These are phyloP conservation scores for Chitala chitala DNA, from an alignment of 2,113 vertebrate species.

Conservation along the genomic window DNA sequence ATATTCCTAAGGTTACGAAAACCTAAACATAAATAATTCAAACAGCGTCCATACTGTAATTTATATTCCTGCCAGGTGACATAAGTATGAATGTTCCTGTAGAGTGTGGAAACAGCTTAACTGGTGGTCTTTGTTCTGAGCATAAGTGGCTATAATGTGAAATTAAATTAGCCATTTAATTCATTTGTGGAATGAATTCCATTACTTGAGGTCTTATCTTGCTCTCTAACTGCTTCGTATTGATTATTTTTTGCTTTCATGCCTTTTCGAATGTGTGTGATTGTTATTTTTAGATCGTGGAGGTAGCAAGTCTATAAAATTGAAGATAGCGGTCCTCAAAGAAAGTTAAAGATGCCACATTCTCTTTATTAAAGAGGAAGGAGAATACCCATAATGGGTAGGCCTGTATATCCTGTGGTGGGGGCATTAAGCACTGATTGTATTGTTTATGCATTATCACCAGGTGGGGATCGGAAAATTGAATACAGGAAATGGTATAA, in stretches of 20 bases:
- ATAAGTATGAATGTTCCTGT: background rate
- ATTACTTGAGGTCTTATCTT: constrained; percentile 1
- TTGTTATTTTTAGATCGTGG: background rate
- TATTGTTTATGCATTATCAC: constrained; percentile 33
- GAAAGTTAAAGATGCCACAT: background rate
- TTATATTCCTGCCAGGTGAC: background rate
- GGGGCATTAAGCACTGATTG: background rate
- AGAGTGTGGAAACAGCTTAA: background rate
- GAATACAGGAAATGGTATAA: constrained; percentile 93
- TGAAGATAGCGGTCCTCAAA: background rate
- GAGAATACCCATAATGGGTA: background rate
- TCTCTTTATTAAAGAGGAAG: background rate
- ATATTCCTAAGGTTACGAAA: background rate
- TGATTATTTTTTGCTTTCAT: constrained; percentile 17
- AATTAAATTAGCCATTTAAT: constrained; percentile 23
- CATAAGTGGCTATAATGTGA: constrained; percentile 17
- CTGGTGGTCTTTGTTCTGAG: background rate
- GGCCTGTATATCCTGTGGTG: background rate
- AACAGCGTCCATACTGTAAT: background rate
- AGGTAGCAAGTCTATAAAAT: constrained; percentile 5
- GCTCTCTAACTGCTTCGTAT: background rate
- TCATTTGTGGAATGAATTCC: constrained; percentile 12
- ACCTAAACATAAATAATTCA: background rate
- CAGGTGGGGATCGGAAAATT: constrained; percentile 82
- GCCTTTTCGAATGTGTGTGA: background rate